These are phyloP conservation scores for Pangasianodon hypophthalmus DNA, from an alignment of 2,113 vertebrate genomes.

Conservation along the genomic window DNA sequence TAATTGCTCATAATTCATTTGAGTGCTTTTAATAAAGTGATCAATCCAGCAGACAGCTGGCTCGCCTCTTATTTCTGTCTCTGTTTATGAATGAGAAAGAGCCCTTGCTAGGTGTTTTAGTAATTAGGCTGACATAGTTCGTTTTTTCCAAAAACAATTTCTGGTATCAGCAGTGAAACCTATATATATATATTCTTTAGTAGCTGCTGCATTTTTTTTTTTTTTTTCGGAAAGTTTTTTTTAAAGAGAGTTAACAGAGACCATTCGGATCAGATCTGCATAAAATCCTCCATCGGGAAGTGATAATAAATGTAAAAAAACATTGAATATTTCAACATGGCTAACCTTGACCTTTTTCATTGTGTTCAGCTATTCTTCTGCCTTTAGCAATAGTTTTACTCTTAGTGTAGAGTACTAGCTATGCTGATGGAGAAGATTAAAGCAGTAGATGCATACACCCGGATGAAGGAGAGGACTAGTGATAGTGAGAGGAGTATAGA, in stretches of 20 bases:
- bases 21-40: conserved; percentile 56
- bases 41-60: conserved; percentile 35
- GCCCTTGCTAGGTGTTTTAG: not conserved
- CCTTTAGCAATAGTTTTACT: not conserved
- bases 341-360: too few relatives aligned
- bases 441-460: too few relatives aligned
- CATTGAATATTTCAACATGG: too few relatives aligned
- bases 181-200: not conserved
- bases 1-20: conserved; percentile 56
- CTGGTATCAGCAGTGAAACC: not conserved
- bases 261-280: not conserved
- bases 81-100: conserved; percentile 20
- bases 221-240: not conserved
- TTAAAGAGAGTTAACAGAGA: not conserved
- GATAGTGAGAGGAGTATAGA: not conserved
- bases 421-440: not conserved
- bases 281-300: too few relatives aligned
- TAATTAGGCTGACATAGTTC: not conserved
- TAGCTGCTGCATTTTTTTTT: not conserved
- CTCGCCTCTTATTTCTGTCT: not conserved
- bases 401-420: not conserved
- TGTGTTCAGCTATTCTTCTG: not conserved
- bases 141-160: not conserved
- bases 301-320: too few relatives aligned
- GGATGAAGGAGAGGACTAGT: not conserved